Percentiles rank a stretch among this genome's conserved stretches.
Evolutionary conservation across 2,797 vertebrate species (phyloP).

Genomic region (Falco rusticolus): DNA sequence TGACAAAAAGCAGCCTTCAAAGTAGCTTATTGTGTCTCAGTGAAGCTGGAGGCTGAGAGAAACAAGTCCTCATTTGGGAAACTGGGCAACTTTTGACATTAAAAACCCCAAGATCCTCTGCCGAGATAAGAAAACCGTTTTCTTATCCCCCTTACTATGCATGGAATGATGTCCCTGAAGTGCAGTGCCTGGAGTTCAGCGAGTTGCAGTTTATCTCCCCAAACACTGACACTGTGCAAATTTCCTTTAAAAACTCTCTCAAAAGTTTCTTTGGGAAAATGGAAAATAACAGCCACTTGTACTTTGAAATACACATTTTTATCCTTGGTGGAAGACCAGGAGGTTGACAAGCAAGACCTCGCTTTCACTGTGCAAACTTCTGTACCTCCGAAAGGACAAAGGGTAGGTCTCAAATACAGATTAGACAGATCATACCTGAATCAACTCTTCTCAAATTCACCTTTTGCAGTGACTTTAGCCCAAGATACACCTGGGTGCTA

Average conservation of each 20-base stretch:
- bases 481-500: fast-evolving
- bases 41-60: background rate
- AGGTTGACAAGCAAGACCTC: background rate
- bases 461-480: background rate
- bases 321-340: background rate
- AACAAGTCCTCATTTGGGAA: background rate
- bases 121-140: background rate
- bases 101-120: background rate
- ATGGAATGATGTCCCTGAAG: background rate
- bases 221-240: background rate
- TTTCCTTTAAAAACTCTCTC: background rate
- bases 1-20: background rate
- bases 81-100: background rate
- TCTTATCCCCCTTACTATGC: background rate
- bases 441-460: background rate
- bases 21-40: background rate
- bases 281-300: background rate
- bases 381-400: background rate
- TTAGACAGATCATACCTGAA: background rate
- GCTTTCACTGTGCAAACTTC: background rate
- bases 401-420: background rate
- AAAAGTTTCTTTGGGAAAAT: background rate
- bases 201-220: conserved; percentile 13
- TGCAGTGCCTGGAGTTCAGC: background rate
- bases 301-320: background rate